These are phyloP conservation scores for Alauda arvensis DNA, from an alignment of 2,797 vertebrate species.

Conservation along the genomic window DNA sequence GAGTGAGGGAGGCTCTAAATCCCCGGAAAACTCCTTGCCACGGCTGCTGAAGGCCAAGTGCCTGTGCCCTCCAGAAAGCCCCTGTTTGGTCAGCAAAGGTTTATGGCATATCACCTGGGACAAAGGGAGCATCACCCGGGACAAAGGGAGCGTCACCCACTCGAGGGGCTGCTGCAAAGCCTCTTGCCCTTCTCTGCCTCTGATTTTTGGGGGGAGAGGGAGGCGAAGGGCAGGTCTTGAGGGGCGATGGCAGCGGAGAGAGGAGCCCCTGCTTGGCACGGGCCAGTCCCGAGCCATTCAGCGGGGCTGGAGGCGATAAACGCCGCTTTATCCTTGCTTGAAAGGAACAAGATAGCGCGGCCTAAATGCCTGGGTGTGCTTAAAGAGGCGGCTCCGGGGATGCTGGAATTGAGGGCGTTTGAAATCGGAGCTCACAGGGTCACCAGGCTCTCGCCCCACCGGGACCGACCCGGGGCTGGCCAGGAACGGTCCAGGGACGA, in stretches of 20 bases:
- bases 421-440: constrained; percentile 91
- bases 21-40: background rate
- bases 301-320: constrained; percentile 91
- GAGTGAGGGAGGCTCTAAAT: background rate
- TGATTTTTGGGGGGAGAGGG: constrained; percentile 10
- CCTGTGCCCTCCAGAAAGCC: background rate
- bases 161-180: background rate
- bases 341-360: constrained; percentile 84
- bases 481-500: constrained; percentile 75
- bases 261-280: constrained; percentile 78
- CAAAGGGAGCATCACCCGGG: background rate
- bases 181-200: constrained; percentile 42
- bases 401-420: constrained; percentile 82
- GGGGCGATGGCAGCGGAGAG: constrained; percentile 61
- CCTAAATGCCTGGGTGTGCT: constrained; percentile 87
- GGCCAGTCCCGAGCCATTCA: constrained; percentile 84
- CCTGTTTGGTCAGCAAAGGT: constrained; percentile 10
- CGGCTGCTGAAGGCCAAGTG: background rate
- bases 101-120: background rate
- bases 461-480: constrained; percentile 75
- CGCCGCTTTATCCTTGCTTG: constrained; percentile 86
- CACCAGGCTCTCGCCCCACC: constrained; percentile 68
- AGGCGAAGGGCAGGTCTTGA: constrained; percentile 20
- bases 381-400: constrained; percentile 82
- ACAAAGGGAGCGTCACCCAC: background rate